Evolutionary conservation across 2,113 vertebrate species (phyloP).

Genomic region (Charadrius vociferus): DNA sequence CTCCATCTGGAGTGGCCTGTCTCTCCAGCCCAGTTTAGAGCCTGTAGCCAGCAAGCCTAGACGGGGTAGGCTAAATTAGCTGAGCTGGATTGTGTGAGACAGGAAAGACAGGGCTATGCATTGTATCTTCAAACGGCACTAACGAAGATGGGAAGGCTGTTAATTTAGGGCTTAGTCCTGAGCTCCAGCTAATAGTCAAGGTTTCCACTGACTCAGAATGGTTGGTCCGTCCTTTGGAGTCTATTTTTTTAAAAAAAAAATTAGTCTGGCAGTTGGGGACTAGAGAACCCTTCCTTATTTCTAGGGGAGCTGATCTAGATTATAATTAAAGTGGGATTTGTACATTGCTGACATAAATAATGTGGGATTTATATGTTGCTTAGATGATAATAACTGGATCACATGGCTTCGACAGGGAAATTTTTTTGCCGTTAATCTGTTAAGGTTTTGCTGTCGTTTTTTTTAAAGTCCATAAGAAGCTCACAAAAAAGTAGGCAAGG

Average conservation of each 20-base stretch:
- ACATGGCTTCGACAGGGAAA: not conserved
- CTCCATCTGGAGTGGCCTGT: not conserved
- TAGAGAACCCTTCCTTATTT: not conserved
- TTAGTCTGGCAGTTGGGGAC: not conserved
- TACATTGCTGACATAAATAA: not conserved
- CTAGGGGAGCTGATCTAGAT: not conserved
- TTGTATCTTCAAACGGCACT: not conserved
- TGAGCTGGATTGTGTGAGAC: not conserved
- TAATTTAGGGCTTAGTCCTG: not conserved
- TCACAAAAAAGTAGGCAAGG: not conserved
- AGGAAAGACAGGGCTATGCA: not conserved
- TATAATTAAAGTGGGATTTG: not conserved
- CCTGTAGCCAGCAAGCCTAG: not conserved
- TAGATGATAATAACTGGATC: not conserved
- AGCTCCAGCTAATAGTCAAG: not conserved
- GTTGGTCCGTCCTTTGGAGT: not conserved
- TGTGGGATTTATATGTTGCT: not conserved
- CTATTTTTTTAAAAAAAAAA: not conserved
- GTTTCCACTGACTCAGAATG: not conserved
- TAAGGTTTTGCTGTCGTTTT: not conserved
- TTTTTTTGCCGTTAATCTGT: not conserved
- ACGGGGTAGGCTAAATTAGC: not conserved
- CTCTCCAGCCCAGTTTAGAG: not conserved
- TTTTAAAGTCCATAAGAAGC: not conserved
- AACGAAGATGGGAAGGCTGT: not conserved